Evolutionary conservation across 2,888 invertebrate species (phyloP).

Genomic region (Pycnomerus fuliginosus): DNA sequence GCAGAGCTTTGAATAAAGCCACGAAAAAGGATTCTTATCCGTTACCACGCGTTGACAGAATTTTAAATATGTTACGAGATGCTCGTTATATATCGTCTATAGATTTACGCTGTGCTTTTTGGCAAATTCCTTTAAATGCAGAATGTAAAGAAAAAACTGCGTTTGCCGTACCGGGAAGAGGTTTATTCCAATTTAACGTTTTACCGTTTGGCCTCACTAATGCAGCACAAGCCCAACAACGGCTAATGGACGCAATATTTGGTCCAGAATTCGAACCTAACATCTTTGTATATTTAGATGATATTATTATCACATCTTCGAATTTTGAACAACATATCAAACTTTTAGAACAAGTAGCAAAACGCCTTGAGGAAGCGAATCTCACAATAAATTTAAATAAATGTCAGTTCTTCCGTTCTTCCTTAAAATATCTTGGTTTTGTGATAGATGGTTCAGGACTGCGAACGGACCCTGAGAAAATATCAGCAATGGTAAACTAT

Average conservation of each 20-base stretch:
- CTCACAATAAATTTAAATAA: conserved; percentile 33
- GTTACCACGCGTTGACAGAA: not conserved
- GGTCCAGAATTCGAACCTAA: not conserved
- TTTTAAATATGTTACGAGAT: conserved; percentile 2
- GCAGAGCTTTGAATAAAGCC: not conserved
- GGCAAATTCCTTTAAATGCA: conserved; percentile 1
- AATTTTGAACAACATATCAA: conserved; percentile 25
- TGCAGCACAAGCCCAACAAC: not conserved
- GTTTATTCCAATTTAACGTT: not conserved
- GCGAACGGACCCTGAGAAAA: conserved; percentile 34
- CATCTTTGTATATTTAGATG: conserved; percentile 1
- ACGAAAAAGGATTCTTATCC: conserved; percentile 3
- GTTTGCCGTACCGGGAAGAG: not conserved
- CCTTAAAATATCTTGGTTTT: conserved; percentile 33
- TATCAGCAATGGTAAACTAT: conserved; percentile 33
- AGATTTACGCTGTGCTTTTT: conserved; percentile 4
- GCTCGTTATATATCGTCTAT: conserved; percentile 3
- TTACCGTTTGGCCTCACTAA: not conserved
- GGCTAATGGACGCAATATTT: not conserved
- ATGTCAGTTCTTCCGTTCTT: conserved; percentile 30
- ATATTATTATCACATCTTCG: conserved; percentile 1
- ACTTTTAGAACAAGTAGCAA: conserved; percentile 24
- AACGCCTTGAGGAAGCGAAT: conserved; percentile 22
- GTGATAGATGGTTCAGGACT: conserved; percentile 33
- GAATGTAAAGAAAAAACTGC: conserved; percentile 1